A percentile compares a stretch with the other conserved stretches of the same genome.
phyloP scores from a whole-genome alignment of 2,113 vertebrate genomes.

The Gobiocypris rarus region DNA sequence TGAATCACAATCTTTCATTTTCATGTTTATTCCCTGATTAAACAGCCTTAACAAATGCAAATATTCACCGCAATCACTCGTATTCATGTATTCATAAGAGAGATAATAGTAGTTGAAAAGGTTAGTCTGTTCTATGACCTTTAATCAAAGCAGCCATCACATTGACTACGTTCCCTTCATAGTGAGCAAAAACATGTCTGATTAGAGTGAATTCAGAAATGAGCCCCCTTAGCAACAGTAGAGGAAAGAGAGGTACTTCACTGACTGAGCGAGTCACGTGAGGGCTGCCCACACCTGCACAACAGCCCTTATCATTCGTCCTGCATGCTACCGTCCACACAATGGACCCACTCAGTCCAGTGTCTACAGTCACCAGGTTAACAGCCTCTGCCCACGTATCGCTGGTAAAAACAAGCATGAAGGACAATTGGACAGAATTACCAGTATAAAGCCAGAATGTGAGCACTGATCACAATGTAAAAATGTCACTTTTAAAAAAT shows the following conservation, averaged over 20 bases:
- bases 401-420: conserved; percentile 9
- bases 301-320: conserved; percentile 43
- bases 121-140: conserved; percentile 3
- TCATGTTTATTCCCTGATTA: conserved; percentile 19
- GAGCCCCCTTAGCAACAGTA: conserved; percentile 26
- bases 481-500: not conserved
- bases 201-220: conserved; percentile 34
- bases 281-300: conserved; percentile 21
- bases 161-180: not conserved
- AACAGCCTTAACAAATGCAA: conserved; percentile 26
- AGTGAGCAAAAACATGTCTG: conserved; percentile 20
- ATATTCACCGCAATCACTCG: conserved; percentile 27
- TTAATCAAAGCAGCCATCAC: conserved; percentile 37
- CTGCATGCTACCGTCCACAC: conserved; percentile 23
- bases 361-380: conserved; percentile 42
- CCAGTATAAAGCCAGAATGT: not conserved
- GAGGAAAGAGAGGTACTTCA: conserved; percentile 22
- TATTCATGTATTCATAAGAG: conserved; percentile 42
- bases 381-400: conserved; percentile 21
- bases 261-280: conserved; percentile 35
- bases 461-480: not conserved
- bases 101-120: conserved; percentile 13
- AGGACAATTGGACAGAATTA: not conserved
- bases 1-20: conserved; percentile 1
- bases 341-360: conserved; percentile 47